Conservation (phyloP, 2,888 invertebrate genomes). For the Meiosimyza decipiens region DNA sequence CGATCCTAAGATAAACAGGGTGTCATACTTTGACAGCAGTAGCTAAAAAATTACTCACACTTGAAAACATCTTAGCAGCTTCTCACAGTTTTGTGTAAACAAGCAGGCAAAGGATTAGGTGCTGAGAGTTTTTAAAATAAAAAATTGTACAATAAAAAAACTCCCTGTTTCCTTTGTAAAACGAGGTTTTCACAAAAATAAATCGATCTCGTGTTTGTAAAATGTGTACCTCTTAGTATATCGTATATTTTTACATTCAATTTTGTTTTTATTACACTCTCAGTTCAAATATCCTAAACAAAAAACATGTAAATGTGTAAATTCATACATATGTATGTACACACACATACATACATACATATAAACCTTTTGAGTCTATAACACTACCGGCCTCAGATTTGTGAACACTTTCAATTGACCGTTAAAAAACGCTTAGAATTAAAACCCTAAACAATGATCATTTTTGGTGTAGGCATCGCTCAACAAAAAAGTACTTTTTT, state of each 20-base stretch:
- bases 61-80: constrained; percentile 11
- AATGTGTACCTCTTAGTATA: no score
- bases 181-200: no score
- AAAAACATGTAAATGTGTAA: no score
- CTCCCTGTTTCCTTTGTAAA: no score
- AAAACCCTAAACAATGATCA: constrained; percentile 8
- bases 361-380: no score
- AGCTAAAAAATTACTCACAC: neutral
- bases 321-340: no score
- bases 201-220: no score
- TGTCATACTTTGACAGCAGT: constrained; percentile 24
- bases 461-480: neutral
- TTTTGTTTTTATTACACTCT: no score
- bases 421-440: constrained; percentile 47
- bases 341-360: no score
- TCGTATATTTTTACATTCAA: no score
- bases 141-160: neutral
- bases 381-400: constrained; percentile 40
- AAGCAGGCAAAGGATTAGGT: constrained; percentile 13
- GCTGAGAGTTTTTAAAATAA: neutral
- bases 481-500: neutral
- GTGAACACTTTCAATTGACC: constrained; percentile 61
- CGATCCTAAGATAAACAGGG: no score
- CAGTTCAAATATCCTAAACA: no score
- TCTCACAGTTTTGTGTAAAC: constrained; percentile 18